Conservation (phyloP, 2,113 vertebrate genomes). For the Cisticola juncidis region DNA sequence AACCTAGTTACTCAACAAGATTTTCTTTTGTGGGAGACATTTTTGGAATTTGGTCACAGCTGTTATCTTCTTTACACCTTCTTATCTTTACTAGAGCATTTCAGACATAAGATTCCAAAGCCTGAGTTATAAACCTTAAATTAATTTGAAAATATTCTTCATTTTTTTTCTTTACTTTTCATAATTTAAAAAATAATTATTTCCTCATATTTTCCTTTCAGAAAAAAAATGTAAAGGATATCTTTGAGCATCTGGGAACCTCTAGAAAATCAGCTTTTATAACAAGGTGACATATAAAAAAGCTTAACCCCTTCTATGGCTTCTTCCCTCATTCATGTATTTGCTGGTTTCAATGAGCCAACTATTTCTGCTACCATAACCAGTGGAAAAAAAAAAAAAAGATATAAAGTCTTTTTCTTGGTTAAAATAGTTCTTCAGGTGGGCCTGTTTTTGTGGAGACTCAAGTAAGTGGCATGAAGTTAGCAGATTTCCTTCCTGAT, state of each 20-base stretch:
- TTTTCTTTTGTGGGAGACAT: neutral
- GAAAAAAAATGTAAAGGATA: neutral
- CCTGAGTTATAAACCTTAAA: neutral
- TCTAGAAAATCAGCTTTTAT: neutral
- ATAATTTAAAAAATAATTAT: neutral
- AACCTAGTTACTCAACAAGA: neutral
- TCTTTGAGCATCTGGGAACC: neutral
- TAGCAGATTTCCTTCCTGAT: neutral
- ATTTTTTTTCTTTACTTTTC: neutral
- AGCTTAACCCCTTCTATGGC: neutral
- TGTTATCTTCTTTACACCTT: neutral
- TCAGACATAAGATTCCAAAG: neutral
- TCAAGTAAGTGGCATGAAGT: neutral
- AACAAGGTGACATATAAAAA: neutral
- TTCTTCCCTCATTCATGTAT: neutral
- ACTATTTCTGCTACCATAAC: neutral
- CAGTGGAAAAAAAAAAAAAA: neutral
- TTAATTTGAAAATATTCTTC: neutral
- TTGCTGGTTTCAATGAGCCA: rapidly evolving
- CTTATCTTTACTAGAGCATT: neutral
- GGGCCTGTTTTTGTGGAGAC: neutral
- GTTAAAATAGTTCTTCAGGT: neutral
- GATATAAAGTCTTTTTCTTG: neutral
- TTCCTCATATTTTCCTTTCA: neutral
- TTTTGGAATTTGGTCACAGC: neutral